phyloP scores from a whole-genome alignment of 1,140 invertebrate genomes.

The Platyura marginata region DNA sequence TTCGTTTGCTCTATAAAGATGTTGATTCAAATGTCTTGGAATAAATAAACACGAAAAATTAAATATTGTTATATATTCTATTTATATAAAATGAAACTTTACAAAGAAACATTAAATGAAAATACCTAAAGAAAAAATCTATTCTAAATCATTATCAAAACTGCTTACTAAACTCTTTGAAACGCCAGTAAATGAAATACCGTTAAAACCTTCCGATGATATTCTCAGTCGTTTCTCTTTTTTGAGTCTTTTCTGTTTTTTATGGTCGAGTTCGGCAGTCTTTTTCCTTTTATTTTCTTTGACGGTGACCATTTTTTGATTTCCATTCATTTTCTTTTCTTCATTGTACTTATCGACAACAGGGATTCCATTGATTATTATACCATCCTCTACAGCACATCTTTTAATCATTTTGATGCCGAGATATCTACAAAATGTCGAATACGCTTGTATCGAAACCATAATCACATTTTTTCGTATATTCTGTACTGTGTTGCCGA shows the following conservation, averaged over 20 bases:
- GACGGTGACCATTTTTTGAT: conserved; percentile 6
- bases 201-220: conserved; percentile 7
- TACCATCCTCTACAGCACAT: conserved; percentile 5
- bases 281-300: not conserved
- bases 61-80: too few relatives aligned
- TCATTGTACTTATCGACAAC: conserved; percentile 3
- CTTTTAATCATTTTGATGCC: conserved; percentile 22
- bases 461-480: conserved; percentile 11
- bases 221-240: conserved; percentile 7
- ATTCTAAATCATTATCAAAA: too few relatives aligned
- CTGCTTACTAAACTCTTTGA: too few relatives aligned
- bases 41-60: too few relatives aligned
- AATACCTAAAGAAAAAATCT: too few relatives aligned
- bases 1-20: too few relatives aligned
- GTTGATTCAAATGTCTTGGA: too few relatives aligned
- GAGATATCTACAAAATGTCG: conserved; percentile 13
- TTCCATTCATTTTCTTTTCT: conserved; percentile 14
- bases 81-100: too few relatives aligned
- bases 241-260: conserved; percentile 7
- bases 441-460: conserved; percentile 6
- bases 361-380: conserved; percentile 2
- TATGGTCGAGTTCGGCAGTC: conserved; percentile 1
- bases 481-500: conserved; percentile 15
- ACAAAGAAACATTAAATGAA: too few relatives aligned
- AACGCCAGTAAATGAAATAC: not conserved